phyloP scores from a whole-genome alignment of 2,113 vertebrate genomes.

The Heterotilapia buettikoferi region DNA sequence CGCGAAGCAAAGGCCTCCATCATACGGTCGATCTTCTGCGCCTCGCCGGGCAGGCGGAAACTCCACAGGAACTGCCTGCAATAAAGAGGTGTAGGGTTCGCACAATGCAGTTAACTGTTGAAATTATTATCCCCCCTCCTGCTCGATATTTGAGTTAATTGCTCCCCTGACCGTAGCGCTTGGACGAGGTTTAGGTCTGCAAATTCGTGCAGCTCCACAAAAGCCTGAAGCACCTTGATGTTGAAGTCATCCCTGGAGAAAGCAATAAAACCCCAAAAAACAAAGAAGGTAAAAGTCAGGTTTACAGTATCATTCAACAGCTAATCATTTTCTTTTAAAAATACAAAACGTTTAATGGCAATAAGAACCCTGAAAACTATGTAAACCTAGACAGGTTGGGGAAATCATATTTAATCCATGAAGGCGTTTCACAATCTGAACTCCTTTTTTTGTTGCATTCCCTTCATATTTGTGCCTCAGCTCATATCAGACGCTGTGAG shows the following conservation, averaged over 20 bases:
- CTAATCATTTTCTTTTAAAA: not conserved
- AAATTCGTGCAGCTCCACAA: slow-evolving; percentile 98
- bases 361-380: not conserved
- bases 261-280: not conserved
- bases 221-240: slow-evolving; percentile 95
- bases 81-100: not conserved
- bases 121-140: not conserved
- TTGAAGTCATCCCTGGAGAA: slow-evolving; percentile 92
- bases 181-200: slow-evolving; percentile 98
- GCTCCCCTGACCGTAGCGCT: slow-evolving; percentile 84
- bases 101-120: not conserved
- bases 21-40: slow-evolving; percentile 98
- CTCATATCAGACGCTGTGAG: slow-evolving; percentile 4
- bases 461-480: slow-evolving; percentile 25
- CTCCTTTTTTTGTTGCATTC: slow-evolving; percentile 41
- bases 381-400: not conserved
- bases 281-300: not conserved
- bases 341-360: not conserved
- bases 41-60: slow-evolving; percentile 93
- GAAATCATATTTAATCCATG: slow-evolving; percentile 14
- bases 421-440: slow-evolving; percentile 19
- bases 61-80: slow-evolving; percentile 96
- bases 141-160: not conserved
- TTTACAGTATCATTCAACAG: not conserved
- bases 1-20: slow-evolving; percentile 96